A percentile compares a stretch with the other conserved stretches of the same genome.
phyloP scores from a whole-genome alignment of 2,797 vertebrate species.

The Onychomys arenicola region DNA sequence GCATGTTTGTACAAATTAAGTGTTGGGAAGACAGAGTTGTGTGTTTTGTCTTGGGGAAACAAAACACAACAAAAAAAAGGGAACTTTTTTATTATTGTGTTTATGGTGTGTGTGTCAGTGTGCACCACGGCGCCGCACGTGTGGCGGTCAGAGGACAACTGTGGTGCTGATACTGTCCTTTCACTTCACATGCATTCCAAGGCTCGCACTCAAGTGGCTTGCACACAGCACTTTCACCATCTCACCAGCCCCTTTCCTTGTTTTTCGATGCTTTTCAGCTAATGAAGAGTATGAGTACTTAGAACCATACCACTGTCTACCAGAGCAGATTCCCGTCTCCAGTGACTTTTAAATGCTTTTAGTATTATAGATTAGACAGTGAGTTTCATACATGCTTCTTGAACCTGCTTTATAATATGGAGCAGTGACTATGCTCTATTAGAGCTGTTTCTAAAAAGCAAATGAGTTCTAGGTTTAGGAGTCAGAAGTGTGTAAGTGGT shows the following conservation, averaged over 20 bases:
- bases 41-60: neutral
- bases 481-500: neutral
- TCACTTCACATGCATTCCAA: no score
- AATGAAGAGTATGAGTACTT: neutral
- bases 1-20: neutral
- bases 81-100: neutral
- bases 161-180: no score
- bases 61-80: neutral
- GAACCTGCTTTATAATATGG: neutral
- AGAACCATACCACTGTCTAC: no score
- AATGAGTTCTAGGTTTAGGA: neutral
- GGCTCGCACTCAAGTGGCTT: neutral
- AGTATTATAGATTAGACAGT: neutral
- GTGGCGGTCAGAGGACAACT: neutral
- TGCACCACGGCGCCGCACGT: neutral
- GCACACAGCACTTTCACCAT: no score
- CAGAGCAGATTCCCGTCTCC: neutral
- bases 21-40: neutral
- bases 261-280: neutral
- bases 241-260: neutral
- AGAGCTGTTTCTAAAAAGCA: neutral
- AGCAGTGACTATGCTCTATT: neutral
- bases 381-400: neutral
- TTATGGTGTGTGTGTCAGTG: no score
- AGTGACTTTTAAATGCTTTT: neutral